Conservation (phyloP, 2,888 invertebrate species). For the Stictocephala bisonia region DNA sequence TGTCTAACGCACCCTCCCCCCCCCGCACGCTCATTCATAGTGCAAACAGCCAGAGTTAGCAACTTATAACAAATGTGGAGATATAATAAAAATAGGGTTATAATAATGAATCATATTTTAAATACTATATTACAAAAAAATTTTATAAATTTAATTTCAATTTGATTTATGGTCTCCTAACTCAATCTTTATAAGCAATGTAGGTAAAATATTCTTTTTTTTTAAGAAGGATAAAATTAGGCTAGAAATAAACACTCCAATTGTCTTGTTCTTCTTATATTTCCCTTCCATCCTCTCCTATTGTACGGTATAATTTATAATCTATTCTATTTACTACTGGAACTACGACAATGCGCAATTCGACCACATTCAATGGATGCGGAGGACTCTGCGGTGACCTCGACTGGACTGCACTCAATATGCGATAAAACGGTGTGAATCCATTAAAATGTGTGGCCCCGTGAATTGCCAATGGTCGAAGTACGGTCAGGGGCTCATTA, state of each 20-base stretch:
- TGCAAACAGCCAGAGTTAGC: too few relatives aligned
- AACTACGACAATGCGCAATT: too few relatives aligned
- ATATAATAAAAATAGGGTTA: background rate
- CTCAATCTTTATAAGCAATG: too few relatives aligned
- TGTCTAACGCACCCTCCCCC: too few relatives aligned
- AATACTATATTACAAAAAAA: background rate
- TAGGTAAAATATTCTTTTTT: too few relatives aligned
- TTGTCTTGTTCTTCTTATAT: too few relatives aligned
- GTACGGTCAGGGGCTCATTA: constrained; percentile 33
- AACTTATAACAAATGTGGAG: too few relatives aligned
- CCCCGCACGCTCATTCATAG: too few relatives aligned
- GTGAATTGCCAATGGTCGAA: constrained; percentile 32
- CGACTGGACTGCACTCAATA: background rate
- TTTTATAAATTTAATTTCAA: background rate
- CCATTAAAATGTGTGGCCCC: constrained; percentile 46
- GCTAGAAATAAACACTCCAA: background rate
- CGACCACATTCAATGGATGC: constrained; percentile 23
- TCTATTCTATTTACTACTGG: too few relatives aligned
- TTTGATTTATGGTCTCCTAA: too few relatives aligned
- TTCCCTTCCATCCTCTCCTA: too few relatives aligned
- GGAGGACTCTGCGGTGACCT: constrained; percentile 20
- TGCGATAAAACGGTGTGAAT: constrained; percentile 47
- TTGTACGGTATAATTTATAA: too few relatives aligned
- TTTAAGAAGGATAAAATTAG: background rate
- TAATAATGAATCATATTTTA: background rate